phyloP scores from a whole-genome alignment of 2,888 invertebrate genomes.

The Penaeus monodon region DNA sequence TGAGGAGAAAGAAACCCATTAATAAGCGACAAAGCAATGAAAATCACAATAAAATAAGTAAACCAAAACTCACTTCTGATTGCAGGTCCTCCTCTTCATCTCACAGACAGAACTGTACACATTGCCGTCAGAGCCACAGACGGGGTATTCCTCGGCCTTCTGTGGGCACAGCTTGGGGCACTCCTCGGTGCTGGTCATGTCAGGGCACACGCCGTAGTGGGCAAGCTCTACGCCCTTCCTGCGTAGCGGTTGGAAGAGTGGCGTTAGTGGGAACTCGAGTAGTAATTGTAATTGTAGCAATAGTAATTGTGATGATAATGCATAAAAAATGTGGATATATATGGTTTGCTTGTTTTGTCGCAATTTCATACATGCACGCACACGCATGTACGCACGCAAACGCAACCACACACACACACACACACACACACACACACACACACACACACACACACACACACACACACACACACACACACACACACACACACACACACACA shows the following conservation, averaged over 20 bases:
- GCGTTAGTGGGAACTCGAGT: background rate
- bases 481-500: conserved; percentile 4
- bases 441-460: background rate
- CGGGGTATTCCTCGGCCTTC: conserved; percentile 72
- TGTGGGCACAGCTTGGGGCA: conserved; percentile 77
- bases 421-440: background rate
- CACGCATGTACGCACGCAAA: background rate
- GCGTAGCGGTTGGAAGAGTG: background rate
- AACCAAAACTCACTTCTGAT: conserved; percentile 49
- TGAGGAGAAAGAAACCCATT: no score
- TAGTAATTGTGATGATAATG: no score
- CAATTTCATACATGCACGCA: background rate
- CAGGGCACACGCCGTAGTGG: conserved; percentile 88
- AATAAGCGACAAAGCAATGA: no score
- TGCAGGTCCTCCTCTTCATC: conserved; percentile 58
- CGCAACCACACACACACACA: background rate
- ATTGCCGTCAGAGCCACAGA: conserved; percentile 64
- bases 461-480: background rate
- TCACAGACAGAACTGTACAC: conserved; percentile 55
- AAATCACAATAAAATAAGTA: no score
- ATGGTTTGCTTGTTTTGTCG: background rate
- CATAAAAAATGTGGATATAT: background rate
- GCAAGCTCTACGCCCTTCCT: conserved; percentile 82
- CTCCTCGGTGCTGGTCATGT: conserved; percentile 77
- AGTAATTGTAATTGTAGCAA: no score